A percentile compares a stretch with the other conserved stretches of the same genome.
phyloP scores from a whole-genome alignment of 2,888 invertebrate genomes.

The Ashinkailepas kermadecensis region DNA sequence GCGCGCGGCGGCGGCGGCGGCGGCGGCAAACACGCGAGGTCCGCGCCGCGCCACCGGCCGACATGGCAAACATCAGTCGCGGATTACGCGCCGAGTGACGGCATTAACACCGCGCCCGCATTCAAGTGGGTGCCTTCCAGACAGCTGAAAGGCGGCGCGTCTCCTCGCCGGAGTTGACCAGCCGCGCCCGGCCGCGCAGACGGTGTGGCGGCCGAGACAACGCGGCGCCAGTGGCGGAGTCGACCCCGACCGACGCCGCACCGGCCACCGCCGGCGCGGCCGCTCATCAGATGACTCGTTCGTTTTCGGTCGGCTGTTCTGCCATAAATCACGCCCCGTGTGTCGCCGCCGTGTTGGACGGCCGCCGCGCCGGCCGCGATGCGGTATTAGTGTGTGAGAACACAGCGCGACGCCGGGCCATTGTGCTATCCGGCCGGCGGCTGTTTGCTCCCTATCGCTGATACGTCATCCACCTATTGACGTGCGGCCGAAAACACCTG shows the following conservation, averaged over 20 bases:
- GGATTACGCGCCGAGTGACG: background rate
- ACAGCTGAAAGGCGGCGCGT: too few relatives aligned
- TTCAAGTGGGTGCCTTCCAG: too few relatives aligned
- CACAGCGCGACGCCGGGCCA: background rate
- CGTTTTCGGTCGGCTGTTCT: background rate
- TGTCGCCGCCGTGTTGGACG: background rate
- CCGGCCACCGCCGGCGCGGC: too few relatives aligned
- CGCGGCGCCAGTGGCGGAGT: too few relatives aligned
- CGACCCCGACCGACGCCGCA: too few relatives aligned
- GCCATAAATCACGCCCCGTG: background rate
- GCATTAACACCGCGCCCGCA: background rate
- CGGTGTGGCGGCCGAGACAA: too few relatives aligned
- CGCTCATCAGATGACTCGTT: too few relatives aligned
- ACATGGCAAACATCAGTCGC: background rate
- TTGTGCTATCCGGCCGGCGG: background rate
- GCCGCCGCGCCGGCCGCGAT: background rate
- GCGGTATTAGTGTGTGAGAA: background rate
- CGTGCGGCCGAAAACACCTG: slow-evolving; percentile 3
- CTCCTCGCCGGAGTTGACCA: too few relatives aligned
- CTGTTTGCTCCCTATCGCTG: slow-evolving; percentile 9
- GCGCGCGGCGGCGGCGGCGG: background rate
- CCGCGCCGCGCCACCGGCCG: background rate
- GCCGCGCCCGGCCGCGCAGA: too few relatives aligned
- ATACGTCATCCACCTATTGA: background rate
- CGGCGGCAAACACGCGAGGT: background rate